Evolutionary conservation across 2,888 invertebrate species (phyloP).

Genomic region (Osmoderma eremita): DNA sequence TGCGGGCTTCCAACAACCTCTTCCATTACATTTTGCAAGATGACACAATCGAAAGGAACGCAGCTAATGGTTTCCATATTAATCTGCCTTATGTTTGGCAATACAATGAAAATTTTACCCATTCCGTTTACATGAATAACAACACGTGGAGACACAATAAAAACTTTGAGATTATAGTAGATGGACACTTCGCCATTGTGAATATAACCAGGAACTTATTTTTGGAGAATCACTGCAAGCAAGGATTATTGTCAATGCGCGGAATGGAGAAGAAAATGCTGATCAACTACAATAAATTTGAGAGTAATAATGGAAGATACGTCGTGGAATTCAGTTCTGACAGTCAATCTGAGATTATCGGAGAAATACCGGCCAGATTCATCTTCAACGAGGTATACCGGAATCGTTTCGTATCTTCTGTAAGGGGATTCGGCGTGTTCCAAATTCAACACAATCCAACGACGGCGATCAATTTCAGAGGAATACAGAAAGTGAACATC

Average conservation of each 20-base stretch:
- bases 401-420: constrained; percentile 67
- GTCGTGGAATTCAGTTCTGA: constrained; percentile 89
- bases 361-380: constrained; percentile 83
- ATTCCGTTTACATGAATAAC: constrained; percentile 87
- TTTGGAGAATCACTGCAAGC: constrained; percentile 83
- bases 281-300: constrained; percentile 82
- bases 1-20: constrained; percentile 95
- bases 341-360: constrained; percentile 93
- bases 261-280: constrained; percentile 98
- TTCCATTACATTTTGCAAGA: constrained; percentile 94
- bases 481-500: constrained; percentile 92
- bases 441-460: constrained; percentile 70
- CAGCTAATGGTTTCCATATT: constrained; percentile 87
- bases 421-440: constrained; percentile 58
- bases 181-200: constrained; percentile 92
- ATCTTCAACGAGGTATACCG: constrained; percentile 79
- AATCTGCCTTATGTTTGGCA: constrained; percentile 95
- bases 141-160: constrained; percentile 88
- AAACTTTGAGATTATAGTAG: constrained; percentile 85
- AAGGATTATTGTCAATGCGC: constrained; percentile 79
- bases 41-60: constrained; percentile 86
- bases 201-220: constrained; percentile 89
- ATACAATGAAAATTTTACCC: constrained; percentile 93
- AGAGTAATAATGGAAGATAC: constrained; percentile 81
- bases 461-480: constrained; percentile 90